Base-by-base conservation (phyloP, 2,113 vertebrate species). In the Malurus elegans region DNA sequence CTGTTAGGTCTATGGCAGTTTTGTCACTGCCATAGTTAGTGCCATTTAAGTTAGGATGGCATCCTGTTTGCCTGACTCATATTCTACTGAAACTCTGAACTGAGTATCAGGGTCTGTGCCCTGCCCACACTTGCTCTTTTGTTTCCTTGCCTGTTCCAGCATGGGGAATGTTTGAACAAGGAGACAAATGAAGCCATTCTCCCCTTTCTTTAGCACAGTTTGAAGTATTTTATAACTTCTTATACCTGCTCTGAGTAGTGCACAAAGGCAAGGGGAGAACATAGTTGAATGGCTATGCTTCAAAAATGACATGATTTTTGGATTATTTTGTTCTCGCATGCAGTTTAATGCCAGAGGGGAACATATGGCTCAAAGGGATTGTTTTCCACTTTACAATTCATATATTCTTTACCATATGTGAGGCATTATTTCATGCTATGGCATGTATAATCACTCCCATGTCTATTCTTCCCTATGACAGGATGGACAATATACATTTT, bases 301-400 rank as follows among this genome's bases (percentile, higher is more conserved):
- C 79, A 91, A 78, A 93, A 94, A 58, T 69, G 66, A 67, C 81
- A 83, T 90, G 32, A 94, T 93, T 93, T 93, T 88, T 86, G 12
- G 47, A 88, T 94, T 95, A 86, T 93, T 92, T 95, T 91, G 50
- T 94, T 79, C 74, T 83, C 47, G 44, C 24, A 11, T 67, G 71
- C 34, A 78, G 67, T 90, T 83, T 83, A 26, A 60, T 88, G 67
- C 81, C 81, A 80, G 85, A 90, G 85, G 57, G 47, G 25, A 96
- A 76, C 64, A 79, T 88, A 86, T 74, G 94, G 81, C 71, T 71
- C n/a, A 9, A 73, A 70, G 38, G 51, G 23, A 29, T 87, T 76
- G 60, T 88, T 86, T 69, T 36, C 84, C 50, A 53, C 79, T 91
- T 92, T 60, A 75, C 54, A 88, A 14, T 92, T 94, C 67, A 40